Evolutionary conservation across 2,113 vertebrate genomes (phyloP).

Genomic region (Labeo catla): DNA sequence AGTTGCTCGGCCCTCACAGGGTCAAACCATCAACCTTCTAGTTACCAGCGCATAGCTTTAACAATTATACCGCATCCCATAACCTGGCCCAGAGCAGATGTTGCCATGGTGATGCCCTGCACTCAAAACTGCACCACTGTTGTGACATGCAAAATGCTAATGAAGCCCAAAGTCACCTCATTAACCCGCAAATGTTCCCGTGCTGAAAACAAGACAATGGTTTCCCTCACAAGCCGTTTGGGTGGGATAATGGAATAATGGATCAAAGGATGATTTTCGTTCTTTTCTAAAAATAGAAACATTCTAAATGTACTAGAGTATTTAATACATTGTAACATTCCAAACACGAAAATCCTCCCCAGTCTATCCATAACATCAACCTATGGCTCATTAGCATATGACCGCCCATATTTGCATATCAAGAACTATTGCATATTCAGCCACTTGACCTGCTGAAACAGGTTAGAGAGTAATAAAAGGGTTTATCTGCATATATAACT

Average conservation of each 20-base stretch:
- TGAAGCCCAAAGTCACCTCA: slow-evolving; percentile 34
- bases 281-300: background rate
- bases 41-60: background rate
- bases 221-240: background rate
- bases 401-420: background rate
- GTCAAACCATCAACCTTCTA: slow-evolving; percentile 20
- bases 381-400: background rate
- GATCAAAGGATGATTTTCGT: background rate
- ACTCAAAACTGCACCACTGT: slow-evolving; percentile 7
- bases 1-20: background rate
- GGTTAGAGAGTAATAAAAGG: background rate
- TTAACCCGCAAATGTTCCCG: slow-evolving; percentile 32
- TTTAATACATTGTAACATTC: background rate
- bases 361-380: background rate
- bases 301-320: background rate
- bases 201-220: slow-evolving; percentile 4
- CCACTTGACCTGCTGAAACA: background rate
- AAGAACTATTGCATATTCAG: background rate
- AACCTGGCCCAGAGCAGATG: slow-evolving; percentile 17
- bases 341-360: background rate
- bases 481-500: background rate
- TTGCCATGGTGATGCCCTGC: slow-evolving; percentile 40
- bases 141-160: slow-evolving; percentile 35
- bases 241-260: background rate
- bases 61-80: background rate